Evolutionary conservation across 2,888 invertebrate genomes (phyloP).

Genomic region (Stomorhina lunata): DNA sequence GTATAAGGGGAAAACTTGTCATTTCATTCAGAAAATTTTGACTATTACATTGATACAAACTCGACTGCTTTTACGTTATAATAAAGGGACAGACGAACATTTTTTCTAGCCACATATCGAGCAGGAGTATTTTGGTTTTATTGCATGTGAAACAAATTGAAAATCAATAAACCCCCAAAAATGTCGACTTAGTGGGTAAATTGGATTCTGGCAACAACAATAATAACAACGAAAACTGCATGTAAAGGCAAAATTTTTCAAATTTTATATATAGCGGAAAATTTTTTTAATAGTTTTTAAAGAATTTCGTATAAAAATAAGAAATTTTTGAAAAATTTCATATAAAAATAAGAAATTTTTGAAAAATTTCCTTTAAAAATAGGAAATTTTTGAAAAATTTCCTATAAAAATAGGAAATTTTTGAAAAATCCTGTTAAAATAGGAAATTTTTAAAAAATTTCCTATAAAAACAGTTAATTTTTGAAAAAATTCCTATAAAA

Average conservation of each 20-base stretch:
- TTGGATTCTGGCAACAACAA: constrained; percentile 72
- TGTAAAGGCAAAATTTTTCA: constrained; percentile 1
- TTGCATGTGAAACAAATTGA: constrained; percentile 48
- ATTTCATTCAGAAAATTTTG: constrained; percentile 56
- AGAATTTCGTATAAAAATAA: not conserved
- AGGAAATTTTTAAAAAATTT: constrained; percentile 13
- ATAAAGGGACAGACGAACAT: not conserved
- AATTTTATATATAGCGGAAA: not conserved
- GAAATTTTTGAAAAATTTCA: too few species aligned
- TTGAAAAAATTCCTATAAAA: not conserved
- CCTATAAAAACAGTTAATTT: not conserved
- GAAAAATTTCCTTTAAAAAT: too few species aligned
- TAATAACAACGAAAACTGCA: not conserved
- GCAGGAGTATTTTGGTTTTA: constrained; percentile 20
- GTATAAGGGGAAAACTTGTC: constrained; percentile 57
- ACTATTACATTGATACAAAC: constrained; percentile 3
- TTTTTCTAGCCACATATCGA: constrained; percentile 12
- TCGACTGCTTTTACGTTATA: not conserved
- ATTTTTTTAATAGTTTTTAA: too few species aligned
- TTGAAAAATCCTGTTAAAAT: not conserved
- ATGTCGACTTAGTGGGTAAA: constrained; percentile 74
- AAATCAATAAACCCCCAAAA: constrained; percentile 74
- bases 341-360: too few species aligned
- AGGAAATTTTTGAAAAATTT: too few species aligned
- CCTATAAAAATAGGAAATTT: not conserved